Evolutionary conservation across 1,140 invertebrate genomes (phyloP).

Genomic region (Ceratoteleas bidentatus): DNA sequence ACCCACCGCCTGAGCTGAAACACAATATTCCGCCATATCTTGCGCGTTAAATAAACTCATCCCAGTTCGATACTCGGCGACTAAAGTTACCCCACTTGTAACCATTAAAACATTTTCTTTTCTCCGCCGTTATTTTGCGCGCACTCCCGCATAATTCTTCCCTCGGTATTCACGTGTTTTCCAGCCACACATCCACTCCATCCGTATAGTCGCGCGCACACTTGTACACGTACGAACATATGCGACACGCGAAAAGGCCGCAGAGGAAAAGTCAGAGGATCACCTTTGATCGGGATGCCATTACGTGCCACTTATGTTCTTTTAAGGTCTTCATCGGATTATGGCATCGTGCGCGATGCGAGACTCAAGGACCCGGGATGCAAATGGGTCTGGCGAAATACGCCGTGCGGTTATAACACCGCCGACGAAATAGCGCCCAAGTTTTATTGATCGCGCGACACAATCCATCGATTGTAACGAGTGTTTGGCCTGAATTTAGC

Average conservation of each 20-base stretch:
- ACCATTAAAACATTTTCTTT: too few relatives aligned
- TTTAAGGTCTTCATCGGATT: slow-evolving; percentile 49
- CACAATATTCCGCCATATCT: too few relatives aligned
- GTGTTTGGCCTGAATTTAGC: slow-evolving; percentile 20
- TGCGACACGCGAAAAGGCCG: slow-evolving; percentile 6
- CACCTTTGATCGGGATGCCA: slow-evolving; percentile 37
- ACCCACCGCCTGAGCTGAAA: too few relatives aligned
- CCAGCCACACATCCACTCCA: too few relatives aligned
- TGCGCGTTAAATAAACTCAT: too few relatives aligned
- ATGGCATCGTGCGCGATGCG: slow-evolving; percentile 1
- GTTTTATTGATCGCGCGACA: slow-evolving; percentile 17
- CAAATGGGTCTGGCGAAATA: slow-evolving; percentile 30
- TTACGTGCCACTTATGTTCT: slow-evolving; percentile 52
- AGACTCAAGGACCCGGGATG: slow-evolving; percentile 2
- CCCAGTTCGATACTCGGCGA: too few relatives aligned
- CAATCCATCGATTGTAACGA: slow-evolving; percentile 29
- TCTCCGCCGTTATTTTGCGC: too few relatives aligned
- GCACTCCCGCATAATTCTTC: too few relatives aligned
- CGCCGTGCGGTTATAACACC: not conserved
- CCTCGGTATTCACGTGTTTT: too few relatives aligned
- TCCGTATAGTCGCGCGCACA: too few relatives aligned
- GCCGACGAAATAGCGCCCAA: not conserved
- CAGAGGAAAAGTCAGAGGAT: slow-evolving; percentile 30
- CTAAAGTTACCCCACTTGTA: too few relatives aligned
- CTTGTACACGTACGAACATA: not conserved